phyloP scores from a whole-genome alignment of 2,113 vertebrate species.

The Labeo rohita region DNA sequence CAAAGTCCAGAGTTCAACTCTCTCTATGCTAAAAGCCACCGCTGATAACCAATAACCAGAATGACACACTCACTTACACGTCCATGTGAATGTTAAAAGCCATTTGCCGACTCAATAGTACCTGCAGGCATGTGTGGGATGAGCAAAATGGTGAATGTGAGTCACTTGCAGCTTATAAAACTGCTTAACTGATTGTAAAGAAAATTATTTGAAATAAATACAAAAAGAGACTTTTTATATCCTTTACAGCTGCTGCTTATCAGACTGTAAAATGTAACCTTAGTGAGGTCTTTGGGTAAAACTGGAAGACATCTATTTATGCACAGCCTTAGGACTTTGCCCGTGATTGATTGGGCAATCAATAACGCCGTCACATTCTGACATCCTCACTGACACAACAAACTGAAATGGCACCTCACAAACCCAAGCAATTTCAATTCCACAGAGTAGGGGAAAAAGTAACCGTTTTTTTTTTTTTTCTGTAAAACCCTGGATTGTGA shows the following conservation, averaged over 20 bases:
- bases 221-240: not conserved
- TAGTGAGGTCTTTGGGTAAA: not conserved
- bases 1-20: conserved; percentile 60
- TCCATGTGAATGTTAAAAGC: conserved; percentile 8
- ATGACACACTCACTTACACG: conserved; percentile 12
- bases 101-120: conserved; percentile 28
- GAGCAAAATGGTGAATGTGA: not conserved
- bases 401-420: not conserved
- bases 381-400: not conserved
- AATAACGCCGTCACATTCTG: not conserved
- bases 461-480: not conserved
- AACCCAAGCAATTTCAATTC: not conserved
- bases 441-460: not conserved
- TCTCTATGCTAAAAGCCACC: conserved; percentile 55
- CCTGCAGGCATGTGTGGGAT: conserved; percentile 9
- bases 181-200: not conserved
- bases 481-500: not conserved
- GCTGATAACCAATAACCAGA: conserved; percentile 69
- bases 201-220: not conserved
- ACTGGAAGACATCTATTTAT: not conserved
- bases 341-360: not conserved
- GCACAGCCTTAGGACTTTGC: not conserved
- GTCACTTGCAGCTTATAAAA: not conserved
- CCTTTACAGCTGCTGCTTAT: not conserved
- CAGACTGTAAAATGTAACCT: not conserved